Percentiles rank a stretch among this genome's conserved stretches.
Evolutionary conservation across 2,797 vertebrate species (phyloP).

Genomic region (Sylvia borin): DNA sequence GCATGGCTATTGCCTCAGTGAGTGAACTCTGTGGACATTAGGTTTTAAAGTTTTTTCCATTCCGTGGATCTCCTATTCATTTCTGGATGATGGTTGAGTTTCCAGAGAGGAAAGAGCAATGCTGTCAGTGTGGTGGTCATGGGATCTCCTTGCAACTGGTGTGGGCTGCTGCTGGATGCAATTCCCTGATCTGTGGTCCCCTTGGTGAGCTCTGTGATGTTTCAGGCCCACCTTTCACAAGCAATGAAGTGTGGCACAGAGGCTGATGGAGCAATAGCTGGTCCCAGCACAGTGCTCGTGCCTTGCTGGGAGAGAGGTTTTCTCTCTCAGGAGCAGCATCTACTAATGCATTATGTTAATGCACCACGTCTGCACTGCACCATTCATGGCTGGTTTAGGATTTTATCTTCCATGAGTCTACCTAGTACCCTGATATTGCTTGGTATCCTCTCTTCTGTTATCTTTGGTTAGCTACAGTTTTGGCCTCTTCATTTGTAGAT

Average conservation of each 20-base stretch:
- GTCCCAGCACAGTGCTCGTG: not conserved
- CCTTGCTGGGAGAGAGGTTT: not conserved
- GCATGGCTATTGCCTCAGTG: not conserved
- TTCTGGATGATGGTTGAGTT: not conserved
- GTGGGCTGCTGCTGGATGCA: not conserved
- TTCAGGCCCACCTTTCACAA: not conserved
- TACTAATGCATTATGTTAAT: fast-evolving
- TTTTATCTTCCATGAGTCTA: not conserved
- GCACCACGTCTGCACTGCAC: not conserved
- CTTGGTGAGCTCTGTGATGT: fast-evolving
- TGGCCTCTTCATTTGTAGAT: not conserved
- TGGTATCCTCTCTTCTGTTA: not conserved
- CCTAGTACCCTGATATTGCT: not conserved
- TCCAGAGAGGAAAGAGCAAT: not conserved
- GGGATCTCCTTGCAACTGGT: not conserved
- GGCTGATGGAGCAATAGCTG: not conserved
- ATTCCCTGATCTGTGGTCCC: not conserved
- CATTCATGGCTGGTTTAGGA: not conserved
- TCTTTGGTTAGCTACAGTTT: not conserved
- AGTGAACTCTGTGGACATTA: not conserved
- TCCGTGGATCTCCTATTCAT: not conserved
- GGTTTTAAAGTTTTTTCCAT: not conserved
- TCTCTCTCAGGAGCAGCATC: not conserved
- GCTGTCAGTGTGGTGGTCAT: not conserved
- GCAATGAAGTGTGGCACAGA: not conserved